Evolutionary conservation across 2,797 vertebrate genomes (phyloP), one percentile per base, ranked within the genome.

Genomic region (Erithacus rubecula): DNA sequence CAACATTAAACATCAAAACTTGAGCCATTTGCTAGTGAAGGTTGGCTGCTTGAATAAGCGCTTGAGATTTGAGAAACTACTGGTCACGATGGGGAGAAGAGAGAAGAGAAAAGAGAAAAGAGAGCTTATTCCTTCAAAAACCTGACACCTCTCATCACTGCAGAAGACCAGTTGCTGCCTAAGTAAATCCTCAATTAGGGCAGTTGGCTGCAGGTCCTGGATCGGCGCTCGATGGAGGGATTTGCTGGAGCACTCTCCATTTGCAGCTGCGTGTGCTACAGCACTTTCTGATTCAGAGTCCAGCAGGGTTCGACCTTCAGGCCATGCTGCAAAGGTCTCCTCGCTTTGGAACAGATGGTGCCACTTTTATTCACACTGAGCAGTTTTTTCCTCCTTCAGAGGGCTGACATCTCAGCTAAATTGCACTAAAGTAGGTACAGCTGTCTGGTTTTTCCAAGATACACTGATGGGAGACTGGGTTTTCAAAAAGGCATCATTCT

Each of bases 1-100:
- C 79, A 93, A 95, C 90, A 96, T 95, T 94, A 94, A 96, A 96
- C 96, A 96, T 97, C 97, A 97, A 96, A 97, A 95, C 90, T 84
- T 63, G 4, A 96, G 93, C 93, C 94, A 92, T 90, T 94, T 95
- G 78, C 89, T 92, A 5, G 72, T 76, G 93, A 88, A 91, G 79
- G 64, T 59, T 94, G 92, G 94, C 96, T 24, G 55, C 94, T 88
- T 85, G 81, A 95, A 97, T 92, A 96, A 97, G 93, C 23, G 49
- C 87, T 94, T 4, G 27, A 93, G 89, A 67, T 94, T 92, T 96
- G 87, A 94, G 92, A 93, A 87, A 75, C 93, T 82, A 87, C 74
- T 96, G 93, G 93, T 94, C 93, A 55, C 12, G 4, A 94, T 84
- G 52, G 91, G 89, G 30, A 89, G 91, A 80, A 55, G 58, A 79